Percentiles rank a stretch among this genome's conserved stretches.
Conservation (phyloP, 2,888 invertebrate genomes). For the Epsilonema sp. region DNA sequence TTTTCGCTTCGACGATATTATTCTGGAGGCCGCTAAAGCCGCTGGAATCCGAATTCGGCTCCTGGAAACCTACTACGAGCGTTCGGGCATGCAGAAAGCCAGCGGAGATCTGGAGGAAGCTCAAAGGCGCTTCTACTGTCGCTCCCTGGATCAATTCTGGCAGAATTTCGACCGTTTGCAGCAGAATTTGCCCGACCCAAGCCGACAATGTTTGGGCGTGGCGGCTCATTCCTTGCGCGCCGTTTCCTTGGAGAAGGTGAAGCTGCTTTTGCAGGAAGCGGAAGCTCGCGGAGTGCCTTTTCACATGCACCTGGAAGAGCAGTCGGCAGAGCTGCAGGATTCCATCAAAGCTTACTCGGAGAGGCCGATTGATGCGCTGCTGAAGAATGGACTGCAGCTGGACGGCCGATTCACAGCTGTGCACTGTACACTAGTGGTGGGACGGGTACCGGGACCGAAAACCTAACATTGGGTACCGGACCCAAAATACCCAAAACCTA, state of each 20-base stretch:
- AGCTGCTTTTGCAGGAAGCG: conserved; percentile 14
- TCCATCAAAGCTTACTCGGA: neutral
- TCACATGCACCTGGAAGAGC: conserved; percentile 26
- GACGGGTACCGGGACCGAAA: too few species aligned
- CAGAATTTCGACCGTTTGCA: neutral
- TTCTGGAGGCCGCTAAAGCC: conserved; percentile 4
- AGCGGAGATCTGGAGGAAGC: too few species aligned
- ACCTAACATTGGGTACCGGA: too few species aligned
- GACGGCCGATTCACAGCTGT: too few species aligned
- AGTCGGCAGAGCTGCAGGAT: conserved; percentile 19
- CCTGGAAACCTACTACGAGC: conserved; percentile 7
- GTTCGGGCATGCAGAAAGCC: conserved; percentile 2
- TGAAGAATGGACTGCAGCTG: too few species aligned
- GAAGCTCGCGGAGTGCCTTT: conserved; percentile 15
- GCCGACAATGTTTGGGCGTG: conserved; percentile 10
- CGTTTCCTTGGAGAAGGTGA: conserved; percentile 15
- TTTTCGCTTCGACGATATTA: too few species aligned
- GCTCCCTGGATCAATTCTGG: neutral
- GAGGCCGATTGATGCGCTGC: conserved; percentile 13
- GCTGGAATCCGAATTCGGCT: conserved; percentile 4
- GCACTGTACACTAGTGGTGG: too few species aligned
- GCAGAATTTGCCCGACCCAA: neutral
- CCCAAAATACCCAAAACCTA: too few species aligned
- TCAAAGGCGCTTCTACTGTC: neutral
- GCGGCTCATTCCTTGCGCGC: conserved; percentile 24